A percentile compares a stretch with the other conserved stretches of the same genome.
phyloP scores from a whole-genome alignment of 2,797 vertebrate genomes.

The Catharus ustulatus region DNA sequence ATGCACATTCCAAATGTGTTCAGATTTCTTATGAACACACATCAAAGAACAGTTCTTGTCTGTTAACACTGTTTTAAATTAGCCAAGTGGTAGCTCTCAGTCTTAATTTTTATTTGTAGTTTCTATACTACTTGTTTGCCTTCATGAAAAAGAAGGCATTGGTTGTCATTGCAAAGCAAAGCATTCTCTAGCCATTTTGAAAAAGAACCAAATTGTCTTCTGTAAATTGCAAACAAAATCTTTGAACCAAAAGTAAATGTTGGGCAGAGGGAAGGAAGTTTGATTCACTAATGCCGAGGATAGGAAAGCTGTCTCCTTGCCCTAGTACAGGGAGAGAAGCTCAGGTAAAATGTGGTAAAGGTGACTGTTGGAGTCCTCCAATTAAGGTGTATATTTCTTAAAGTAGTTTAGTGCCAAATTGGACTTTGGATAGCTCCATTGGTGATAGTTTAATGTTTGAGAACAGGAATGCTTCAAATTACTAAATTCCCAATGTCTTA shows the following conservation, averaged over 20 bases:
- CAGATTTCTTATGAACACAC: background rate
- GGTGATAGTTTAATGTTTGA: background rate
- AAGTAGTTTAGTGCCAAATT: background rate
- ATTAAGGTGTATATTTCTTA: background rate
- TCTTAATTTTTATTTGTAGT: background rate
- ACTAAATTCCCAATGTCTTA: background rate
- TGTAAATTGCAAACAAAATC: background rate
- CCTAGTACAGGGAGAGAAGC: background rate
- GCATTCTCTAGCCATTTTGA: background rate
- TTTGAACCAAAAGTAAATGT: background rate
- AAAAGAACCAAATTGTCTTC: background rate
- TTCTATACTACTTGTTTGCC: background rate
- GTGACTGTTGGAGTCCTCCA: background rate
- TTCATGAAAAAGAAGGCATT: background rate
- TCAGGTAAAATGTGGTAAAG: background rate
- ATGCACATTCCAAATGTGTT: background rate
- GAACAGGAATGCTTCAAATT: background rate
- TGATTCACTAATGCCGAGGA: background rate
- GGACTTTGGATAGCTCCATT: background rate
- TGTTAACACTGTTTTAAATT: background rate
- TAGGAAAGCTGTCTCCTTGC: background rate
- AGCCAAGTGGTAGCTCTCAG: background rate
- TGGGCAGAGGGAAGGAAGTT: background rate
- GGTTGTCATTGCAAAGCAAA: background rate
- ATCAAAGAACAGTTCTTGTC: background rate